Conservation (phyloP, 2,113 vertebrate species). For the Corapipo altera region DNA sequence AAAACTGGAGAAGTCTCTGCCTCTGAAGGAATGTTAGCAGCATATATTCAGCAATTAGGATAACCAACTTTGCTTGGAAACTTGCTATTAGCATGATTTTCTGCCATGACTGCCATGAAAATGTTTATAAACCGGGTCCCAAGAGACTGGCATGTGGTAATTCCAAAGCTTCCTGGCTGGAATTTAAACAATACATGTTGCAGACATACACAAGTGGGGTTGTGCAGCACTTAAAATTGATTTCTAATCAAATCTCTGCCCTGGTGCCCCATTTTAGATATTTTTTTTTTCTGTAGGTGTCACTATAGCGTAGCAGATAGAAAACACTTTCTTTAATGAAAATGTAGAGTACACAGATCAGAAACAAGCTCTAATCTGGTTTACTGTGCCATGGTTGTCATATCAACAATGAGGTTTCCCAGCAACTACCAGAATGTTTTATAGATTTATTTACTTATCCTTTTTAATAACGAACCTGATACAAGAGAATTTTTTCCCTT, state of each 20-base stretch:
- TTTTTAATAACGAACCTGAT: constrained; percentile 65
- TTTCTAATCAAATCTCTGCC: neutral
- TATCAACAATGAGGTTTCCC: constrained; percentile 79
- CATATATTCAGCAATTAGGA: constrained; percentile 28
- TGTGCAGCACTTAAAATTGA: neutral
- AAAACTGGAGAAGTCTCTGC: neutral
- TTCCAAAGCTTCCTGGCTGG: neutral
- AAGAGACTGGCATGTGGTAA: neutral
- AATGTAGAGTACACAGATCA: constrained; percentile 29
- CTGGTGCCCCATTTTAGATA: neutral
- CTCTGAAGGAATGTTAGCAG: constrained; percentile 27
- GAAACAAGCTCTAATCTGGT: constrained; percentile 62
- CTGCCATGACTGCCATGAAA: neutral
- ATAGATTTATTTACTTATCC: constrained; percentile 69
- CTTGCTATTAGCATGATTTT: constrained; percentile 28
- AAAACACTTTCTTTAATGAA: constrained; percentile 35
- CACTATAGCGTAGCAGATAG: constrained; percentile 71
- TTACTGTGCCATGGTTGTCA: constrained; percentile 74
- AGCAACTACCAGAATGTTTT: constrained; percentile 74
- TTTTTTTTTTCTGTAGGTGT: constrained; percentile 77
- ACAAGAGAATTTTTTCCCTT: neutral
- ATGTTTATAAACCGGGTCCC: neutral
- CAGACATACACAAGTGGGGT: neutral
- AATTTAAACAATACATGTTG: neutral
- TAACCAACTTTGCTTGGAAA: constrained; percentile 6